Evolutionary conservation across 2,888 invertebrate species (phyloP).

Genomic region (Drosophila ochracea): DNA sequence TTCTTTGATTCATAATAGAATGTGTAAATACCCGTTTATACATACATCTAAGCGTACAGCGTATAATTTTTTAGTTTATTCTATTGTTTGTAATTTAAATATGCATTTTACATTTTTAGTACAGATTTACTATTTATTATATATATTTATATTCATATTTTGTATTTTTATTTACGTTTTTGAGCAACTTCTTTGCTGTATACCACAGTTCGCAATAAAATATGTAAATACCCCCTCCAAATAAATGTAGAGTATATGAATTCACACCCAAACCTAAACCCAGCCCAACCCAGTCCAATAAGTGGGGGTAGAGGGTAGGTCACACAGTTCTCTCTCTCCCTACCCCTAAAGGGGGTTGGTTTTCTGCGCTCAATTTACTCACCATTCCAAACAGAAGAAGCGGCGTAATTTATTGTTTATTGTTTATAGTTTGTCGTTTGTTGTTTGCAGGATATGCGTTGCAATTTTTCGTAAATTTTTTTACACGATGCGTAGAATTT

Average conservation of each 20-base stretch:
- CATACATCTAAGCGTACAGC: not conserved
- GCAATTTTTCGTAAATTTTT: conserved; percentile 19
- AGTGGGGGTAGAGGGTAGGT: not conserved
- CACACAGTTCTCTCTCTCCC: not conserved
- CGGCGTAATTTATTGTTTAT: conserved; percentile 40
- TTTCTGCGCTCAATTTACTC: conserved; percentile 37
- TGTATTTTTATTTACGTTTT: not conserved
- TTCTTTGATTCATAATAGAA: no score
- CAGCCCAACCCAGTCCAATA: conserved; percentile 25
- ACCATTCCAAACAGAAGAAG: conserved; percentile 26
- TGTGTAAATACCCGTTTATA: not conserved
- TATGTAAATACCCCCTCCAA: not conserved
- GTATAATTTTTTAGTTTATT: not conserved
- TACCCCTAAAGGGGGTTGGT: conserved; percentile 36
- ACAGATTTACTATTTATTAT: not conserved
- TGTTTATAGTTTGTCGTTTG: conserved; percentile 8
- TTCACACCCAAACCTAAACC: conserved; percentile 28
- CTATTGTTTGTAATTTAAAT: not conserved
- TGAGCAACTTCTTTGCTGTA: not conserved
- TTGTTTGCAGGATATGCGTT: conserved; percentile 47
- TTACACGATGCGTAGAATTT: conserved; percentile 8
- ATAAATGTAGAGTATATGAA: conserved; percentile 5
- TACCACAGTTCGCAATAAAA: not conserved
- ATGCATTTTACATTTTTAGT: not conserved
- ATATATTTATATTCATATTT: not conserved